Evolutionary conservation across 2,888 invertebrate genomes (phyloP).

Genomic region (Sinhomidia bicolor): DNA sequence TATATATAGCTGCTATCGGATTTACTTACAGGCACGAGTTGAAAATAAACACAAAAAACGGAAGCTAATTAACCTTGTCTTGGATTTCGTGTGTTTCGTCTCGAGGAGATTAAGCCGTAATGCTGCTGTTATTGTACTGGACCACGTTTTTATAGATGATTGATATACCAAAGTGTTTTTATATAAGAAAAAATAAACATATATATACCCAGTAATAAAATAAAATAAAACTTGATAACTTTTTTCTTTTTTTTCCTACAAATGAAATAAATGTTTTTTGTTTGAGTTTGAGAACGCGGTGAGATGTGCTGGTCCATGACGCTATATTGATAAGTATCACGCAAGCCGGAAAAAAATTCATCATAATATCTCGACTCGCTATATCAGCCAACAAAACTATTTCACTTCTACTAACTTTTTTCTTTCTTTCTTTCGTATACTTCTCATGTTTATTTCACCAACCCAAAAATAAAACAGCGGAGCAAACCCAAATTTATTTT

Average conservation of each 20-base stretch:
- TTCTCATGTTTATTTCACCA: too few species aligned
- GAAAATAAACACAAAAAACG: slow-evolving; percentile 7
- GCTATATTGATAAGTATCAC: slow-evolving; percentile 54
- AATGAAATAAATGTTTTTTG: neutral
- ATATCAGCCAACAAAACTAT: too few species aligned
- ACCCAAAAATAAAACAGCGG: too few species aligned
- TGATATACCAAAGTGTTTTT: too few species aligned
- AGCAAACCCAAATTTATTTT: too few species aligned
- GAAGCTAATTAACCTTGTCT: slow-evolving; percentile 71
- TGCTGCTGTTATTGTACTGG: neutral
- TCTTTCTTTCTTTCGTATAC: too few species aligned
- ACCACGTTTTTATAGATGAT: neutral
- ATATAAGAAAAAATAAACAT: slow-evolving; percentile 1
- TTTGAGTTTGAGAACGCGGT: neutral
- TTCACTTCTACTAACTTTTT: too few species aligned
- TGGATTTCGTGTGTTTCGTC: slow-evolving; percentile 3
- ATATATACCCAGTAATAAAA: too few species aligned
- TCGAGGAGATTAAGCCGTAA: slow-evolving; percentile 48
- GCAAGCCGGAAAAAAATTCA: slow-evolving; percentile 22
- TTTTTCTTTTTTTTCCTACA: neutral
- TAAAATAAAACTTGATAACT: neutral
- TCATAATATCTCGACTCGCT: too few species aligned
- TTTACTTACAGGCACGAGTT: too few species aligned
- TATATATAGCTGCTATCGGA: too few species aligned
- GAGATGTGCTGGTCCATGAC: neutral